Evolutionary conservation across 2,797 vertebrate species (phyloP).

Genomic region (Stomatorhinus walkeri): DNA sequence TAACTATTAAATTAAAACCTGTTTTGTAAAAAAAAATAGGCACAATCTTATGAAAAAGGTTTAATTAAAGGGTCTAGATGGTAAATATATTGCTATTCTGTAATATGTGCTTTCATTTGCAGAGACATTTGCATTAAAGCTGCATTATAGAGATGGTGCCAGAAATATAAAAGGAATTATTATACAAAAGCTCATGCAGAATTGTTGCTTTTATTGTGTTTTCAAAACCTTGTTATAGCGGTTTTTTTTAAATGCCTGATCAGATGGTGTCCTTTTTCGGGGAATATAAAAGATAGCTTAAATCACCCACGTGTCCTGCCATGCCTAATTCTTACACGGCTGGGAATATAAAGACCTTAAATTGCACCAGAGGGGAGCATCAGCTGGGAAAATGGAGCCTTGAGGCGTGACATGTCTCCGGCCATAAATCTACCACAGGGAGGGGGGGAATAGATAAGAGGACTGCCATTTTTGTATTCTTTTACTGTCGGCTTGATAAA

Average conservation of each 20-base stretch:
- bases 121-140: not conserved
- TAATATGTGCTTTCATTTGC: not conserved
- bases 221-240: not conserved
- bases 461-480: slow-evolving; percentile 29
- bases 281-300: not conserved
- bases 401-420: slow-evolving; percentile 8
- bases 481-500: slow-evolving; percentile 30
- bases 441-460: slow-evolving; percentile 24
- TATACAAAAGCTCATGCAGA: not conserved
- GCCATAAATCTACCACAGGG: slow-evolving; percentile 28
- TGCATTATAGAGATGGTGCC: not conserved
- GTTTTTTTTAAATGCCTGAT: not conserved
- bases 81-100: not conserved
- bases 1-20: not conserved
- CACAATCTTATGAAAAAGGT: not conserved
- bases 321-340: not conserved
- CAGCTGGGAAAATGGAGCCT: not conserved
- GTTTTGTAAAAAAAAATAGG: not conserved
- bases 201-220: not conserved
- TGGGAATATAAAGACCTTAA: slow-evolving; percentile 1
- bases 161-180: not conserved
- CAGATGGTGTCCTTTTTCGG: not conserved
- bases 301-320: not conserved
- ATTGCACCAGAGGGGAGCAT: slow-evolving; percentile 3
- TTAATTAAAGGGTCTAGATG: not conserved